Base-by-base conservation (phyloP, 2,888 invertebrate species). In the Tridacna crocea region DNA sequence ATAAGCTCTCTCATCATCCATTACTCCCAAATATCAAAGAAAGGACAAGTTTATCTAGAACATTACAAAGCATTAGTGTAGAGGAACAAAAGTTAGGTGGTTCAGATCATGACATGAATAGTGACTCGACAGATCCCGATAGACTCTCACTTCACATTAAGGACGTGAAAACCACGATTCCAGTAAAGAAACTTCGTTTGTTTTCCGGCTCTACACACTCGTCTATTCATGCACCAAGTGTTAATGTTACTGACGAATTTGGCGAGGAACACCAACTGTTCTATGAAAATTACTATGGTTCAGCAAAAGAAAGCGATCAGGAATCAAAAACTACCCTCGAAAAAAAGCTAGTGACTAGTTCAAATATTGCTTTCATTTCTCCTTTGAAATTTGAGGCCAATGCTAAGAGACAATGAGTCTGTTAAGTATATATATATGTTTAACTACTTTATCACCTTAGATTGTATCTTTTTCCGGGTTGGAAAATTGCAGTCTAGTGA, bases 341-440 rank as follows among this genome's bases (percentile, higher is more conserved):
- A 72, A 85, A 80, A 47, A 75, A 77, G 55, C 24, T 79, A 12
- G 76, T 85, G 12, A 72, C 46, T 27, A 85, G 80, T 73, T 77
- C 82, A 24, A 85, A 85, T 66, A 77, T 85, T 58, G 46, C 82
- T 6, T 85, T 85, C 68, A 79, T 80, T 46, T 85, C 80, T 13
- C 85, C 85, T 46, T 55, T 77, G 17, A 73, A 51, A 11, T 78
- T 66, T 55, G 80, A 82, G 22, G 65, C 58, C 11, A 80, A 76
- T 24, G 85, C 85, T 10, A 85, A 85, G 48, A 46, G 84, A 68
- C 84, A 84, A 19, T 84, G 48, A 61, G 26, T 27, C 4, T 63
- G 19, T 12, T 3, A 10, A 0, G 3, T 24, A 12, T 63, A 13
- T 13, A 22, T 13, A 12, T 11, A 63, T 63, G n/a, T 12, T 17